Percentiles rank a stretch among this genome's conserved stretches.
These are phyloP conservation scores for Galeopterus variegatus DNA, from an alignment of 2,113 vertebrate species.

Conservation along the genomic window DNA sequence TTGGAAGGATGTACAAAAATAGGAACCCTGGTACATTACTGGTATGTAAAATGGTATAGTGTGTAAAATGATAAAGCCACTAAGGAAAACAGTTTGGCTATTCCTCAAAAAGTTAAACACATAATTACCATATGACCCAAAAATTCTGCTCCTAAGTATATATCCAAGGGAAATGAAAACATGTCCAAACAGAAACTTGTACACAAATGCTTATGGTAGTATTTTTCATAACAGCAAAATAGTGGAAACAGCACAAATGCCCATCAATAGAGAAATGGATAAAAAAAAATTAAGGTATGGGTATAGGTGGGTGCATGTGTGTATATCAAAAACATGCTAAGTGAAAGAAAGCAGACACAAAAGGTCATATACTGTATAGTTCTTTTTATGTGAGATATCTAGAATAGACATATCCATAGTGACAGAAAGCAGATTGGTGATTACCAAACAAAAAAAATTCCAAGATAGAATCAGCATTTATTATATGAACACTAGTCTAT, in stretches of 20 bases:
- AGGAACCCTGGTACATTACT: background rate
- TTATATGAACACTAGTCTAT: background rate
- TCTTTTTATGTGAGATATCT: background rate
- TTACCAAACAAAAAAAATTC: background rate
- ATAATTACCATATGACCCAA: background rate
- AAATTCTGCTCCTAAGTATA: background rate
- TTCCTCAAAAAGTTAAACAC: slow-evolving; percentile 56
- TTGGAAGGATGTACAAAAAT: background rate
- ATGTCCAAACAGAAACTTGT: slow-evolving; percentile 16
- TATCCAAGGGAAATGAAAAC: slow-evolving; percentile 18
- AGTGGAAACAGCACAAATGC: background rate
- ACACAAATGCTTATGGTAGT: background rate
- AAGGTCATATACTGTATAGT: background rate
- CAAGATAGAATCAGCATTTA: background rate
- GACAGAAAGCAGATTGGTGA: background rate
- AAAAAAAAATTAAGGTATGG: background rate
- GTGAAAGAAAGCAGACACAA: background rate
- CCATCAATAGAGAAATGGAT: background rate
- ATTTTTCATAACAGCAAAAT: slow-evolving; percentile 22
- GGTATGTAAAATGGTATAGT: background rate
- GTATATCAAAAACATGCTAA: background rate
- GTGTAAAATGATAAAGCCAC: background rate
- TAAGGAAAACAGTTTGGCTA: slow-evolving; percentile 27
- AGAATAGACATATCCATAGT: background rate
- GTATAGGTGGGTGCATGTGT: background rate